These are phyloP conservation scores for Syndactyla subalaris DNA, from an alignment of 2,797 vertebrate species.

Conservation along the genomic window DNA sequence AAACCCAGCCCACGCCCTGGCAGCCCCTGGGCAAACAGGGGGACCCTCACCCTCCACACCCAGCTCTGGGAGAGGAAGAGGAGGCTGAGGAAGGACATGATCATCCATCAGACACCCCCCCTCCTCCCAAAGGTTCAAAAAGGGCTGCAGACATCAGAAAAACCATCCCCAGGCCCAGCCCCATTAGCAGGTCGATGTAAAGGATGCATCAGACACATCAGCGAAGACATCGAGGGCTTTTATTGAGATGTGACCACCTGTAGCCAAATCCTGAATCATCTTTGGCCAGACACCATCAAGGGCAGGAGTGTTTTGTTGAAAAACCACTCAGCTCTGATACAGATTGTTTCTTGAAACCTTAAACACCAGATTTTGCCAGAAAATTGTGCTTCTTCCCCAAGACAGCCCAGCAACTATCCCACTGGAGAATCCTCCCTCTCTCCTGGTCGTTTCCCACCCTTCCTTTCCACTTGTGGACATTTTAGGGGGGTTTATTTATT, in stretches of 20 bases:
- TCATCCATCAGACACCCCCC: neutral
- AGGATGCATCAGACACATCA: neutral
- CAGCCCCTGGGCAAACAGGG: rapidly evolving
- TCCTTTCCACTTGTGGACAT: neutral
- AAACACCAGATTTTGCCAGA: neutral
- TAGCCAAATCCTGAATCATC: neutral
- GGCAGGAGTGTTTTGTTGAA: neutral
- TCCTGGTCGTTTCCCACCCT: neutral
- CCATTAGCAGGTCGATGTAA: neutral
- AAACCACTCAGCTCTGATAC: neutral
- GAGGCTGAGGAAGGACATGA: neutral
- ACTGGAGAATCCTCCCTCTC: neutral
- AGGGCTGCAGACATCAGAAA: neutral
- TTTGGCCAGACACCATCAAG: neutral
- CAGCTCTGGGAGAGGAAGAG: neutral
- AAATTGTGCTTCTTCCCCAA: rapidly evolving
- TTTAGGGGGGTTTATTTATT: neutral
- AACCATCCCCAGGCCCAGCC: neutral
- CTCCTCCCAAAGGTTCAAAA: neutral
- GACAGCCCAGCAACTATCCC: neutral
- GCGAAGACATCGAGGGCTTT: rapidly evolving
- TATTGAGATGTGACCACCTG: neutral
- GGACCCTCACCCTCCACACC: rapidly evolving
- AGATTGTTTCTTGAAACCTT: neutral
- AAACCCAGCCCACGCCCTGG: neutral